These are phyloP conservation scores for Emydura subglobosa DNA, from an alignment of 2,113 vertebrate species.

Conservation along the genomic window DNA sequence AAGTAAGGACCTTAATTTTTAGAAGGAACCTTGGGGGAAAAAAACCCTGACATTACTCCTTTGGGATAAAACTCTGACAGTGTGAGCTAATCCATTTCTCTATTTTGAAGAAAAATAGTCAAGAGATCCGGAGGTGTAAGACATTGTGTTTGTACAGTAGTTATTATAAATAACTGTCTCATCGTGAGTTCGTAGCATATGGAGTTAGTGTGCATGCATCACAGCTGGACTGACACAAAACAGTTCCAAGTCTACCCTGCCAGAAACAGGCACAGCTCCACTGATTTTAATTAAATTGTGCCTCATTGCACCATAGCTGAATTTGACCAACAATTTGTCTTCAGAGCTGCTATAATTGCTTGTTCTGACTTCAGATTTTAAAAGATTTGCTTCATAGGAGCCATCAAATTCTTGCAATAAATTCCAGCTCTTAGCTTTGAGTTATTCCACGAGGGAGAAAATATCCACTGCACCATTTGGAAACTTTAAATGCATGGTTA, in stretches of 20 bases:
- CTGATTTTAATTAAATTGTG: neutral
- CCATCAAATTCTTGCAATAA: neutral
- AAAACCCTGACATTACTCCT: neutral
- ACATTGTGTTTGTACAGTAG: neutral
- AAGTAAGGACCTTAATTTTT: neutral
- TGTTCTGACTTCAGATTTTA: neutral
- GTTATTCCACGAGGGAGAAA: neutral
- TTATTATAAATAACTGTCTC: neutral
- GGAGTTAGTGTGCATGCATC: neutral
- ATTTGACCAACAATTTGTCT: neutral
- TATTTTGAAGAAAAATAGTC: neutral
- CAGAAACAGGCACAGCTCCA: neutral
- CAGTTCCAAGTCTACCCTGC: neutral
- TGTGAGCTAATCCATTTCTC: neutral
- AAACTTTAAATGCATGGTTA: rapidly evolving
- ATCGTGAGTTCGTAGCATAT: neutral
- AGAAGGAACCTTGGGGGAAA: neutral
- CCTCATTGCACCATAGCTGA: neutral
- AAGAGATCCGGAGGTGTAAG: neutral
- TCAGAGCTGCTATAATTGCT: neutral
- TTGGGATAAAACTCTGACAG: neutral
- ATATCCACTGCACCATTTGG: neutral
- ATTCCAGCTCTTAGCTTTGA: neutral
- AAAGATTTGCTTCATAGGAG: neutral
- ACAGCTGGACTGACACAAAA: neutral